Conservation (phyloP, 2,797 vertebrate species). For the Neosilurus mollespiculum region DNA sequence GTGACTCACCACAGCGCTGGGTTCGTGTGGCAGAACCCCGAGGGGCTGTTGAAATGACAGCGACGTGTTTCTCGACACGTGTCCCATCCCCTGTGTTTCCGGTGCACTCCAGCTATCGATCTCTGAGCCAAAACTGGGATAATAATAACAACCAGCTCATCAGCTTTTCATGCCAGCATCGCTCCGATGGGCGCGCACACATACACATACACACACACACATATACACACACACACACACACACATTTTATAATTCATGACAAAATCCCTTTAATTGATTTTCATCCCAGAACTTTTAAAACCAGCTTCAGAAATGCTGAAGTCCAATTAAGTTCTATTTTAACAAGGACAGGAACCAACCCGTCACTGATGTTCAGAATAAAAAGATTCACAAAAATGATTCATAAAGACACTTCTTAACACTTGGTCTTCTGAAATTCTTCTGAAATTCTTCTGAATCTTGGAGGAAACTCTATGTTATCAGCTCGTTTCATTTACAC, state of each 20-base stretch:
- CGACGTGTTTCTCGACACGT: background rate
- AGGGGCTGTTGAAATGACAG: slow-evolving; percentile 5
- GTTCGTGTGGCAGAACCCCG: slow-evolving; percentile 3
- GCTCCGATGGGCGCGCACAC: background rate
- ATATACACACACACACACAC: too few relatives aligned
- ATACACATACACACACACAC: too few relatives aligned
- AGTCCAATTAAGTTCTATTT: too few relatives aligned
- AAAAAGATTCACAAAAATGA: background rate
- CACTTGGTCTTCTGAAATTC: too few relatives aligned
- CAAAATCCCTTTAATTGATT: background rate
- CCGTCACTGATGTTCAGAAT: background rate
- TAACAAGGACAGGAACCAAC: background rate
- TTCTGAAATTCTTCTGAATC: background rate
- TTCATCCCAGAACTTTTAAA: too few relatives aligned
- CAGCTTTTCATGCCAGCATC: background rate
- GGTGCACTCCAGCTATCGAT: background rate
- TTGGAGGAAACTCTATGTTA: background rate
- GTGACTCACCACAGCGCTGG: background rate
- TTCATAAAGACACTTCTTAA: background rate
- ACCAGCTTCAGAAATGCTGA: too few relatives aligned
- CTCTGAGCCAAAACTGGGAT: background rate
- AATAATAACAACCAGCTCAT: background rate
- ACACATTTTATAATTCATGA: background rate
- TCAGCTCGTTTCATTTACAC: background rate
- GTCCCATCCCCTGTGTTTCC: background rate